Conservation (phyloP, 2,888 invertebrate species). For the Sacculina carcini region DNA sequence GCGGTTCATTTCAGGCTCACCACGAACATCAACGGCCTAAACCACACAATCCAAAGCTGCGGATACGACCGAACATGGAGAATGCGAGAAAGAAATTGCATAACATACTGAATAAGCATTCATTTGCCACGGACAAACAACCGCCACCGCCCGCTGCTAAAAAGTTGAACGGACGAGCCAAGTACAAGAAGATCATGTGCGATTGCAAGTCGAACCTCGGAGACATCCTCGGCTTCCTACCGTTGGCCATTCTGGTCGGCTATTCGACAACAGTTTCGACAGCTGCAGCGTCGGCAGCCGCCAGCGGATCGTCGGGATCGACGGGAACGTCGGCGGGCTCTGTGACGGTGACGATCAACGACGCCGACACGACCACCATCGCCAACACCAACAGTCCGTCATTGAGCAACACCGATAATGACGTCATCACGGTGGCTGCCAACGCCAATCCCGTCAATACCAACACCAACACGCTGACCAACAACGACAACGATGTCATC, state of each 20-base stretch:
- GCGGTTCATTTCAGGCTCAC: too few relatives aligned
- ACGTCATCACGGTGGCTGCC: not conserved
- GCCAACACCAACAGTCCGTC: constrained; percentile 1
- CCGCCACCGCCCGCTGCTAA: not conserved
- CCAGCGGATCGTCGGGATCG: too few relatives aligned
- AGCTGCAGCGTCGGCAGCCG: not conserved
- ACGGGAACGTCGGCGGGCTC: too few relatives aligned
- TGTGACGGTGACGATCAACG: constrained; percentile 2
- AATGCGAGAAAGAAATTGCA: too few relatives aligned
- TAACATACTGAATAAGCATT: not conserved
- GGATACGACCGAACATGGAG: too few relatives aligned
- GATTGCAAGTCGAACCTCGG: not conserved
- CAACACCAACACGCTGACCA: constrained; percentile 2
- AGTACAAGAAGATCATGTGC: not conserved
- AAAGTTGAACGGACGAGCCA: not conserved
- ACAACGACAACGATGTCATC: constrained; percentile 1
- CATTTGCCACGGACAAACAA: not conserved
- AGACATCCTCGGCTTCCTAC: not conserved
- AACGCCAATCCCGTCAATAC: constrained; percentile 2
- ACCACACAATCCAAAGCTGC: too few relatives aligned
- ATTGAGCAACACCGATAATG: not conserved
- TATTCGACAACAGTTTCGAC: not conserved
- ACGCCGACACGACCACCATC: not conserved
- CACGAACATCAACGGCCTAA: too few relatives aligned
- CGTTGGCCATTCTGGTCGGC: not conserved